Conservation (phyloP, 1,140 invertebrate species). For the Sesamia nonagrioides region DNA sequence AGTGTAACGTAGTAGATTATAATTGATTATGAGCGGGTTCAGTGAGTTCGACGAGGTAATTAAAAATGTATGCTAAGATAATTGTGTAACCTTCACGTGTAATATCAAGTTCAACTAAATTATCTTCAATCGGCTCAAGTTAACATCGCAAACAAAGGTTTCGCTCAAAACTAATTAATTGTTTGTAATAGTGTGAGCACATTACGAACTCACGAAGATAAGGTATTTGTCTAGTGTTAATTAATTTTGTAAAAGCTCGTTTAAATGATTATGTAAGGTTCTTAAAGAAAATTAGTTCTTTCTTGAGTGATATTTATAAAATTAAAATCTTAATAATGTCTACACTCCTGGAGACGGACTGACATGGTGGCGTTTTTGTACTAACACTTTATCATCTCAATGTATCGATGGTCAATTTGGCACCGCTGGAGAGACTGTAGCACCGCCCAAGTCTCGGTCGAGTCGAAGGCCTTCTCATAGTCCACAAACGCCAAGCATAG, state of each 20-base stretch:
- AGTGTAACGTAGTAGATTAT: too few relatives aligned
- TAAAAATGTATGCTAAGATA: neutral
- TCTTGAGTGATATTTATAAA: neutral
- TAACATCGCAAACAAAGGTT: slow-evolving; percentile 26
- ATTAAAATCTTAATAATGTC: neutral
- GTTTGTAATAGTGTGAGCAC: neutral
- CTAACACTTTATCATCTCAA: too few relatives aligned
- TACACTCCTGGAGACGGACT: too few relatives aligned
- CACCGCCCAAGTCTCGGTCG: too few relatives aligned
- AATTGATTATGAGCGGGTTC: too few relatives aligned
- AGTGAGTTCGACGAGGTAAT: too few relatives aligned
- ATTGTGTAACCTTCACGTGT: neutral
- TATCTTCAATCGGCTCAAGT: slow-evolving; percentile 12
- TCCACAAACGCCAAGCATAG: too few relatives aligned
- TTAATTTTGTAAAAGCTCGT: neutral
- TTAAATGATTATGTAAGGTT: neutral
- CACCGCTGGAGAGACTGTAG: too few relatives aligned
- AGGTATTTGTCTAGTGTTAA: neutral
- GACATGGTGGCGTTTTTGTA: too few relatives aligned
- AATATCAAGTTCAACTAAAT: slow-evolving; percentile 28
- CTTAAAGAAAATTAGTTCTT: neutral
- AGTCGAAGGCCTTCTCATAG: too few relatives aligned
- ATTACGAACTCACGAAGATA: neutral
- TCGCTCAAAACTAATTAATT: slow-evolving; percentile 19
- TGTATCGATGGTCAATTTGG: too few relatives aligned